Conservation (phyloP, 2,797 vertebrate genomes). For the Chaunax sp. region DNA sequence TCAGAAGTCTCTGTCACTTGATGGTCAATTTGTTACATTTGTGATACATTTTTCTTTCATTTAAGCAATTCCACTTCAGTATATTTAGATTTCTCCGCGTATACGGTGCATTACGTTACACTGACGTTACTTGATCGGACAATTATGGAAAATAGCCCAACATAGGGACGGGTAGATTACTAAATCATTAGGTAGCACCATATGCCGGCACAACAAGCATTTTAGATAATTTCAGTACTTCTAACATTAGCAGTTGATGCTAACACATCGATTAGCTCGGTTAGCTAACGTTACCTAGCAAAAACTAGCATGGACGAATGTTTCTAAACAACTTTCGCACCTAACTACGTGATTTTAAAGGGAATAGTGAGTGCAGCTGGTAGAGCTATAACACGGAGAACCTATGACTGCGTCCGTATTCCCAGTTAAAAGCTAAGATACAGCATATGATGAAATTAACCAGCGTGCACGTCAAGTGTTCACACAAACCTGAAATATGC, state of each 20-base stretch:
- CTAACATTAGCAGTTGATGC: neutral
- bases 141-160: no score
- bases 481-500: conserved; percentile 79
- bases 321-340: conserved; percentile 33
- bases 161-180: no score
- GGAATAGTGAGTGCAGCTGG: accelerated
- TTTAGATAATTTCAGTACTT: neutral
- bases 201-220: accelerated
- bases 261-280: conserved; percentile 40
- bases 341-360: neutral
- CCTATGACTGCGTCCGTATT: accelerated
- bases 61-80: neutral
- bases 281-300: conserved; percentile 35
- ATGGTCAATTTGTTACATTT: neutral
- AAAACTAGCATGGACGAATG: conserved; percentile 33
- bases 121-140: no score
- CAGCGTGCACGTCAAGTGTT: neutral
- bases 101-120: no score
- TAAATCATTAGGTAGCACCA: neutral
- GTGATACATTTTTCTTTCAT: neutral
- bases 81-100: neutral
- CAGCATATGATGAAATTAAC: neutral
- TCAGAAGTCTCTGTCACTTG: neutral
- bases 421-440: neutral
- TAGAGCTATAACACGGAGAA: accelerated